Base-by-base conservation (phyloP, 2,113 vertebrate species). In the Podiceps cristatus region DNA sequence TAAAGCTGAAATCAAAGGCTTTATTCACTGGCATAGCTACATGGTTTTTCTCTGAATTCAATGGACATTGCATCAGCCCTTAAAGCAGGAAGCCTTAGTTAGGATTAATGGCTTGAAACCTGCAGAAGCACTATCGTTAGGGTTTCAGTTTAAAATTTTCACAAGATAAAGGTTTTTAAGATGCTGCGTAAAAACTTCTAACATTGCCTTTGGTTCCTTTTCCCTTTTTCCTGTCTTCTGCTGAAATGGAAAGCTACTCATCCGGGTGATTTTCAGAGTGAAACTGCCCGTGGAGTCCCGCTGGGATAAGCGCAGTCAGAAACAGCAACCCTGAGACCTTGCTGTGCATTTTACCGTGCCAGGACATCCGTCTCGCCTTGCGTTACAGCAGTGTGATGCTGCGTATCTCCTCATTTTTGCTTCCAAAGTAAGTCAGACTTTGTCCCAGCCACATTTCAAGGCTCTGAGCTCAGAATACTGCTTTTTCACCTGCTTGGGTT, bases 1-100 rank as follows among this genome's bases (percentile, higher is more conserved):
- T 47, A 49, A 68, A 29, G 72, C 78, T 63, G 74, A 68, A 93
- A 49, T 52, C 81, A 42, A 47, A 82, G 66, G 74, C 35, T 88
- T 79, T 75, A 24, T 64, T 67, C 20, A 4, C 53, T 52, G 78
- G 18, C 0, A 0, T 44, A 50, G 50, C 2, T 3, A 11, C 40
- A 7, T 3, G 0, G 1, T 60, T 87, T 83, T 44, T 14, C 62
- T 80, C 76, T 58, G 22, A 86, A 59, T 63, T 67, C 83, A 31
- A 0, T 10, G 28, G 62, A 33, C 12, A 1, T 10, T 45, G 72
- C 37, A 42, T 92, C 49, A 53, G 24, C 33, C 52, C 45, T 42
- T 44, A 45, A 72, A 67, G 71, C 25, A 1, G 33, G 50, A 49
- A 49, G n/a, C 66, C 59, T 50, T 59, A 24, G 45, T 18, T 56